Conservation (phyloP, 2,888 invertebrate species). For the Drosophila trichaetosa region DNA sequence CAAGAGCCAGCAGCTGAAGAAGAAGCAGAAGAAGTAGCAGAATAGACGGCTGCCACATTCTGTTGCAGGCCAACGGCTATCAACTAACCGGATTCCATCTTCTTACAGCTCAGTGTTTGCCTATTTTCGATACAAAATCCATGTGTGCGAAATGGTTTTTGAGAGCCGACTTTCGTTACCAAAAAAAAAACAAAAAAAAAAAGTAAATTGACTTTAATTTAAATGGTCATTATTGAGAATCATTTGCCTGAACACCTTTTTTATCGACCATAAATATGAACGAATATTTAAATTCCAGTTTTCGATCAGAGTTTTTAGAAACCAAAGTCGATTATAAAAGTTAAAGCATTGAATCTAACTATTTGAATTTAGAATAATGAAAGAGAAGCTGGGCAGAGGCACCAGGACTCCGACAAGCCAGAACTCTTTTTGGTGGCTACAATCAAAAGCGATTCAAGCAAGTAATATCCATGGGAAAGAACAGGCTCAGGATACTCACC, state of each 20-base stretch:
- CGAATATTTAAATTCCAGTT: background rate
- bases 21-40: background rate
- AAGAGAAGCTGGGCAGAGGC: too few species aligned
- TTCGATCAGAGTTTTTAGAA: background rate
- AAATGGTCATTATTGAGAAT: background rate
- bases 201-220: background rate
- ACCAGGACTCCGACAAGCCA: too few species aligned
- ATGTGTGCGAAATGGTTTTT: slow-evolving; percentile 25
- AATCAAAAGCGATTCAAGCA: too few species aligned
- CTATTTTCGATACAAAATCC: slow-evolving; percentile 35
- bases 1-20: background rate
- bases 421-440: too few species aligned
- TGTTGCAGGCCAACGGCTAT: slow-evolving; percentile 1
- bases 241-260: background rate
- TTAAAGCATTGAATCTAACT: too few species aligned
- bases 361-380: too few species aligned
- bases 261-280: background rate
- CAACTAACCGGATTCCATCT: slow-evolving; percentile 13
- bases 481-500: too few species aligned
- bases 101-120: slow-evolving; percentile 33
- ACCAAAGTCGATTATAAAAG: background rate
- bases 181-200: background rate
- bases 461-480: too few species aligned
- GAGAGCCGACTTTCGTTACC: slow-evolving; percentile 3
- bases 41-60: background rate